Evolutionary conservation across 2,113 vertebrate genomes (phyloP), one percentile per base, ranked within the genome.

Genomic region (Tachysurus vachellii): DNA sequence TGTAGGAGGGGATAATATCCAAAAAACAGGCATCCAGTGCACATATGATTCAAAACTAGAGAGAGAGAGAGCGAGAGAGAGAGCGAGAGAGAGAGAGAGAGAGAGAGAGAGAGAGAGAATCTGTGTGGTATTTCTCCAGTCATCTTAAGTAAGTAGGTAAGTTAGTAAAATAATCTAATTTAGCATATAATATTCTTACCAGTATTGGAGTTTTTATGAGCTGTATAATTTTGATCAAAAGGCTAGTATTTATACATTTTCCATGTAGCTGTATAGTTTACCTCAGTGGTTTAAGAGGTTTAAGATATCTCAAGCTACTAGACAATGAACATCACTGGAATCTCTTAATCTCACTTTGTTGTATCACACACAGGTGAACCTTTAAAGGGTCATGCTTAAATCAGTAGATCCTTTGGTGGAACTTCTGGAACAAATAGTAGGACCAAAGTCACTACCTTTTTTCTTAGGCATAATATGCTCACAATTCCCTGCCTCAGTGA

Each of bases 1-100:
- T 89, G 23, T 17, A 86, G 86, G 76, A 89, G 71, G 90, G 88
- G 11, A 84, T 21, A 80, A 86, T 59, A 87, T 82, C 57, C 59
- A 81, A 86, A 83, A 59, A 56, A 0, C 10, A 56, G 50, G 56
- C n/a, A 76, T 86, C 17, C 31, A 47, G 57, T 75, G 56, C 71
- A 85, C 9, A 57, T 10, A 28, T 26, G 84, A 62, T 54, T 16
- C 26, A 82, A 75, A 82, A 73, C 16, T 5, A 23, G 4, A 54
- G 19, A n/a, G 73, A n/a, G 23, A 53, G n/a, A 47, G 4, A 75
- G 42, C 50, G 19, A 75, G 44, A 10, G 42, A 73, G 17, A 73
- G 70, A 73, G 16, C 28, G 47, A 26, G 21, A 76, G 36, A 77
- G 47, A 56, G 44, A 56, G 47, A n/a, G 73, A 76, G 47, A 77